A percentile compares a stretch with the other conserved stretches of the same genome.
phyloP scores from a whole-genome alignment of 1,140 invertebrate species.

The Globodera ellingtonae region DNA sequence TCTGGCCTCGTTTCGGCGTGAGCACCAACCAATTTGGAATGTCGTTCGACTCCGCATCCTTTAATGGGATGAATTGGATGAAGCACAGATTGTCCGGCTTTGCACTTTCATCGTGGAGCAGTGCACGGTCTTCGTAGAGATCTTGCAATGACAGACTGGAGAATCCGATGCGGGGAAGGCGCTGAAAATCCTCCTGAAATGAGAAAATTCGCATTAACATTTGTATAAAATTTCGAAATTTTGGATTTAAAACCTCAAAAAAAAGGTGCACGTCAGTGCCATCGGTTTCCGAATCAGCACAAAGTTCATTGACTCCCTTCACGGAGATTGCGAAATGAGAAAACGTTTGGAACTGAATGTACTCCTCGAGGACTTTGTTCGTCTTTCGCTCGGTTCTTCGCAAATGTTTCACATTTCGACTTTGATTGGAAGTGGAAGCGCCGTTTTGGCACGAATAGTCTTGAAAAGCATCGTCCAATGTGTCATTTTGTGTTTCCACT shows the following conservation, averaged over 20 bases:
- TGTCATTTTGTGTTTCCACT: constrained; percentile 5
- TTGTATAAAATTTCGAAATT: background rate
- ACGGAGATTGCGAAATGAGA: background rate
- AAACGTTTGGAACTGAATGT: background rate
- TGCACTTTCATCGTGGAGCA: constrained; percentile 1
- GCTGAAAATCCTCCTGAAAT: background rate
- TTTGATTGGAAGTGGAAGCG: background rate
- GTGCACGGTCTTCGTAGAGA: constrained; percentile 18
- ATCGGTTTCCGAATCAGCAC: background rate
- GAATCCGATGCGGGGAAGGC: constrained; percentile 21
- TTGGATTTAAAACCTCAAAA: background rate
- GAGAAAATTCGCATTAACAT: too few relatives aligned
- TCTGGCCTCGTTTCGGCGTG: constrained; percentile 1
- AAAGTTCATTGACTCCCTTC: background rate
- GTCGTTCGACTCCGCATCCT: background rate
- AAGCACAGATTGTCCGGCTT: constrained; percentile 9
- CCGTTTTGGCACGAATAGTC: background rate
- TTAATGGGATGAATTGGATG: constrained; percentile 12
- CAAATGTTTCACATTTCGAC: background rate
- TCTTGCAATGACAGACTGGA: constrained; percentile 12
- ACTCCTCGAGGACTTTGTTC: background rate
- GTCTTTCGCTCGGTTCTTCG: background rate
- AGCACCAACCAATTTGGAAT: constrained; percentile 12
- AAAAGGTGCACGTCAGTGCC: background rate
- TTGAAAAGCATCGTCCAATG: background rate